These are phyloP conservation scores for Glyptemys insculpta DNA, from an alignment of 2,797 vertebrate species.

Conservation along the genomic window DNA sequence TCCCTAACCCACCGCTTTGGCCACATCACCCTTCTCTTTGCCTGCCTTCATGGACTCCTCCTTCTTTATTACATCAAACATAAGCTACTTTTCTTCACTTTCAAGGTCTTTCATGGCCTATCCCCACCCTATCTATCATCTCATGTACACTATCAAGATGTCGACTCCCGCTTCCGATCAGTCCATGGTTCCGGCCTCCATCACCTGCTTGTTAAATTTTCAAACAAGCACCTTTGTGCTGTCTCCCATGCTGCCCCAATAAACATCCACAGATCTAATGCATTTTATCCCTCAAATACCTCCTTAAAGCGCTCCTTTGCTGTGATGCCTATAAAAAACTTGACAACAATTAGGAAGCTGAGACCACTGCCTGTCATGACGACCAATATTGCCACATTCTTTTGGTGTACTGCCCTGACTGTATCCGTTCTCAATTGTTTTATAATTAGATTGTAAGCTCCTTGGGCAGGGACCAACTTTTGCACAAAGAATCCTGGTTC, in stretches of 20 bases:
- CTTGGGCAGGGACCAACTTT: neutral
- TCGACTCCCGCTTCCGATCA: neutral
- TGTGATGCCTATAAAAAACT: neutral
- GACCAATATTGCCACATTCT: neutral
- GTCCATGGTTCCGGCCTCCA: neutral
- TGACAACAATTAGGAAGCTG: neutral
- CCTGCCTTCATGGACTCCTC: neutral
- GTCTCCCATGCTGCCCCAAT: neutral
- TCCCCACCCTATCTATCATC: neutral
- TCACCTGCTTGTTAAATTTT: neutral
- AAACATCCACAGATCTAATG: neutral
- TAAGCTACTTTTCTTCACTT: neutral
- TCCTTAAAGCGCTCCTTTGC: neutral
- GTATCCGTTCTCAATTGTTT: neutral
- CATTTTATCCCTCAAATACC: neutral
- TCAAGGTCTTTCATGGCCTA: neutral
- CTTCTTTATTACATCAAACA: neutral
- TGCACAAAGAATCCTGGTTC: neutral
- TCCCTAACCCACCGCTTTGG: neutral
- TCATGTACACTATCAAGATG: neutral
- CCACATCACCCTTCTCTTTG: neutral
- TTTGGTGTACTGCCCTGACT: neutral
- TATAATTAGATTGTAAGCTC: neutral
- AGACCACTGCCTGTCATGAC: neutral
- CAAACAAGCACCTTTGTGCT: neutral